These are phyloP conservation scores for Hypotaenidia philippensis DNA, from an alignment of 2,797 vertebrate species.

Conservation along the genomic window DNA sequence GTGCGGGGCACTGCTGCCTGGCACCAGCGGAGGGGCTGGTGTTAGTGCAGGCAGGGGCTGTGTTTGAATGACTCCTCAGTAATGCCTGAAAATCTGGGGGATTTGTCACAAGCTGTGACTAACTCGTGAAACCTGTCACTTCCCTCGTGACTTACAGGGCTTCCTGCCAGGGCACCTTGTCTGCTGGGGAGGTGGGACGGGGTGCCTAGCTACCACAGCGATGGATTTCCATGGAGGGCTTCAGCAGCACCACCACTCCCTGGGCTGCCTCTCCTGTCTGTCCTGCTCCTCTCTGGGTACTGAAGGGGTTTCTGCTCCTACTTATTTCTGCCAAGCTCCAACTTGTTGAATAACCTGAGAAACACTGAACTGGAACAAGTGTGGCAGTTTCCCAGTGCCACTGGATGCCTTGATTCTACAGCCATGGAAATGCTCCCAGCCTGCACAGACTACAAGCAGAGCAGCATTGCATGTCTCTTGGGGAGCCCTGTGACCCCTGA, in stretches of 20 bases:
- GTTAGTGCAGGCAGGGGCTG: background rate
- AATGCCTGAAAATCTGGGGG: background rate
- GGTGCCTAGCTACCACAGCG: background rate
- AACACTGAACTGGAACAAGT: background rate
- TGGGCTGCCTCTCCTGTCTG: background rate
- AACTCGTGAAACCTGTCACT: background rate
- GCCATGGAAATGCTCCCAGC: background rate
- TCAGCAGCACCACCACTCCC: background rate
- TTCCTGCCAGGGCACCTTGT: background rate
- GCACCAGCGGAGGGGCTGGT: background rate
- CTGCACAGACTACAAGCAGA: background rate
- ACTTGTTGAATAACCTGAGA: background rate
- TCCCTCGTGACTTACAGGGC: background rate
- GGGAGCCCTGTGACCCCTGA: background rate
- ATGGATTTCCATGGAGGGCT: background rate
- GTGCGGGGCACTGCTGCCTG: background rate
- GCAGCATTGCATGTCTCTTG: background rate
- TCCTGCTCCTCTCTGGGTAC: background rate
- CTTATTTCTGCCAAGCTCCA: background rate
- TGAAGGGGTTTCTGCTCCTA: background rate
- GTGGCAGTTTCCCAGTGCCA: background rate
- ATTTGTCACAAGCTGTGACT: constrained; percentile 48
- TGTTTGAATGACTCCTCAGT: background rate
- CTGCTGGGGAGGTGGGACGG: background rate
- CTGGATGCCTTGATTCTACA: background rate